Conservation (phyloP, 1,140 invertebrate genomes). For the Drosophila murphyi region DNA sequence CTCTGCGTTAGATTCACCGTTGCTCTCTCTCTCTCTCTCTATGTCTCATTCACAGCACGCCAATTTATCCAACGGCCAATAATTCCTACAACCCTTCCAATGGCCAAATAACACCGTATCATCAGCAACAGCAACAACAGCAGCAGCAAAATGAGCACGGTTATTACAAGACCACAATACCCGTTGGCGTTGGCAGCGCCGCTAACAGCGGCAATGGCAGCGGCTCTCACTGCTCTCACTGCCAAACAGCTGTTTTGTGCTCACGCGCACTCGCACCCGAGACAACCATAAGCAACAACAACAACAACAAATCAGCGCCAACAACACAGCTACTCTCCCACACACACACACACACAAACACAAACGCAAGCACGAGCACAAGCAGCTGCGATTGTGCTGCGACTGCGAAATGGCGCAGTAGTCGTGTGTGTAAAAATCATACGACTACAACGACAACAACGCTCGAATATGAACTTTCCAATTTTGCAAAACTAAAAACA, state of each 20-base stretch:
- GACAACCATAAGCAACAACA: constrained; percentile 48
- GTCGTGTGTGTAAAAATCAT: constrained; percentile 80
- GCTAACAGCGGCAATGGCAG: constrained; percentile 29
- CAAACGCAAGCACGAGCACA: constrained; percentile 32
- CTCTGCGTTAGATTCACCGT: constrained; percentile 20
- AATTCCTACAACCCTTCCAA: constrained; percentile 77
- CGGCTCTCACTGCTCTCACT: constrained; percentile 50
- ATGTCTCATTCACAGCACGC: constrained; percentile 60
- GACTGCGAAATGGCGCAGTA: constrained; percentile 70
- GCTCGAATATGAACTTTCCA: constrained; percentile 83
- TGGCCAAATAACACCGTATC: constrained; percentile 73
- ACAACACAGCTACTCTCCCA: constrained; percentile 14
- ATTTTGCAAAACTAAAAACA: constrained; percentile 83
- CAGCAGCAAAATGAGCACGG: constrained; percentile 48
- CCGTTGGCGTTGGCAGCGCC: constrained; percentile 52
- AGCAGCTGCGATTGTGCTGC: constrained; percentile 28
- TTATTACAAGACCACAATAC: constrained; percentile 78
- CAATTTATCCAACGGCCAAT: constrained; percentile 76
- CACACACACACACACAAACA: constrained; percentile 41
- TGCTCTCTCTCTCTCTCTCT: constrained; percentile 22
- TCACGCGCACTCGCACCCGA: constrained; percentile 44
- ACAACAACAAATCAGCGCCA: constrained; percentile 18
- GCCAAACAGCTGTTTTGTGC: constrained; percentile 71
- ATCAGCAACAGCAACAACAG: constrained; percentile 45
- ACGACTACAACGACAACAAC: constrained; percentile 82